Evolutionary conservation across 2,888 invertebrate genomes (phyloP).

Genomic region (Caenorhabditis imperialis): DNA sequence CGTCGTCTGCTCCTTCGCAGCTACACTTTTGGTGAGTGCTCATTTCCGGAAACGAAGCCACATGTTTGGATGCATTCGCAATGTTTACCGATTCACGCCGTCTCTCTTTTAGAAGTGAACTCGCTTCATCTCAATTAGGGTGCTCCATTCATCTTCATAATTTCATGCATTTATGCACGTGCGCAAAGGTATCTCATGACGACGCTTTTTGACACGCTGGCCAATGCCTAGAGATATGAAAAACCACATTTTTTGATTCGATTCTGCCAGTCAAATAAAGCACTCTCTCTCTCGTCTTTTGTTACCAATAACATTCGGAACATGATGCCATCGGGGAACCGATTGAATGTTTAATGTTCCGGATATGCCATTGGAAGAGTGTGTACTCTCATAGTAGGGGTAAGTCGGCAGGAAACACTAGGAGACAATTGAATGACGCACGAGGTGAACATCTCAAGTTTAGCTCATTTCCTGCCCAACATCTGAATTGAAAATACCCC

Average conservation of each 20-base stretch:
- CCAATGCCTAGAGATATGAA: background rate
- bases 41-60: background rate
- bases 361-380: constrained; percentile 17
- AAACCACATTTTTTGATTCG: constrained; percentile 21
- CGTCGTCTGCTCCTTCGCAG: constrained; percentile 34
- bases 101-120: no score
- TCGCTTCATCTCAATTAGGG: no score
- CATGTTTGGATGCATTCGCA: no score
- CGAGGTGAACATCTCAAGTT: no score
- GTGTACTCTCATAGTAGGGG: constrained; percentile 2
- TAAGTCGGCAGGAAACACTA: no score
- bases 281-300: constrained; percentile 1
- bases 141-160: no score
- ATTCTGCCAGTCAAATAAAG: constrained; percentile 18
- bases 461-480: background rate
- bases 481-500: background rate
- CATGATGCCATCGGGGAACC: background rate
- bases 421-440: no score
- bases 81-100: no score
- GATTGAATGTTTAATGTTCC: constrained; percentile 10
- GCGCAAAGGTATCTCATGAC: constrained; percentile 30
- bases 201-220: background rate
- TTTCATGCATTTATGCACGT: background rate
- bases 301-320: background rate
- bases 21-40: constrained; percentile 50